Evolutionary conservation across 2,888 invertebrate species (phyloP), one percentile per base, ranked within the genome.

Genomic region (Orthonychiurus folsomi): DNA sequence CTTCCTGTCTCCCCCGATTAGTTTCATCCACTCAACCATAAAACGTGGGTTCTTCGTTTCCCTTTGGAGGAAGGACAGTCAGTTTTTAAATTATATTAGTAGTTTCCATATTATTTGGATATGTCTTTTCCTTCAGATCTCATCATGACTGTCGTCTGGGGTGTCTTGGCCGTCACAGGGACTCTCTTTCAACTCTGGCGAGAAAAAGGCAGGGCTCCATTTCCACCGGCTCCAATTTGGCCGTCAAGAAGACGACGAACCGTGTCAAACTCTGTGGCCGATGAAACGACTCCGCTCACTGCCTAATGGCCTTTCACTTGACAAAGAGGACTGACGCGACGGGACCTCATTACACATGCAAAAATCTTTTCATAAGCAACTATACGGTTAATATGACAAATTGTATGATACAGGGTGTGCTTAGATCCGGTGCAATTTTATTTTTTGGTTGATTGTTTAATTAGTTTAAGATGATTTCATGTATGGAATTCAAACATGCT

Each of bases 141-240:
- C 21, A 67, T 80, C 2, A 76, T 85, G 60, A 78, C 80, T 1
- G 61, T 81, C 0, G 63, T 82, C 0, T 86, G 87, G 85, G 63
- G 78, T 1, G 66, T 78, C 2, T 73, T 87, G 53, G 78, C 82
- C 0, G 60, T 78, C 1, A 73, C 78, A 12, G 86, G 86, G 0
- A 78, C 81, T 67, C 74, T 77, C 37, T 78, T 81, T 70, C 87
- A 86, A 75, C 76, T 79, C 58, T 78, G 78, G 74, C 76, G 81
- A 62, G 83, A 82, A 73, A 76, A 78, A 20, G 81, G 82, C 15
- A 3, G 80, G 61, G 82, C 85, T 0, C 85, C 85, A 0, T 86
- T 86, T 76, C 85, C 85, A 0, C 65, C 69, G 50, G 62, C 68
- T 20, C 69, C 65, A 26, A 53, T 60, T 47, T 66, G 64, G 64